Percentiles rank a stretch among this genome's conserved stretches.
Conservation (phyloP, 2,113 vertebrate genomes). For the Takifugu flavidus region DNA sequence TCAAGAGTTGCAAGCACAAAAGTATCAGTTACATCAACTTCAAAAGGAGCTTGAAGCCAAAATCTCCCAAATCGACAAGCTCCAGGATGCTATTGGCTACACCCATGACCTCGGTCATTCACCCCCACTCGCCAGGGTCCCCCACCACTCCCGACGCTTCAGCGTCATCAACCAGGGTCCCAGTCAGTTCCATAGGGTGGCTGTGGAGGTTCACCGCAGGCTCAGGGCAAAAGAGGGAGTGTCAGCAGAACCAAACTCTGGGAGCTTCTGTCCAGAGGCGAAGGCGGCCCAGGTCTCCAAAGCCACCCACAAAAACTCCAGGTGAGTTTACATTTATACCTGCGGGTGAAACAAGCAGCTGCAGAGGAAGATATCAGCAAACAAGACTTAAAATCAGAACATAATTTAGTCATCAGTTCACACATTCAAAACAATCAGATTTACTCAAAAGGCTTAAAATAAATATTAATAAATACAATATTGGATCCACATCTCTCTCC, state of each 20-base stretch:
- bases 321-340: constrained; percentile 56
- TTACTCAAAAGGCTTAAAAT: too few relatives aligned
- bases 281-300: constrained; percentile 48
- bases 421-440: too few relatives aligned
- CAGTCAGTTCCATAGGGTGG: constrained; percentile 71
- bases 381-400: too few relatives aligned
- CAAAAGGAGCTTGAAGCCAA: constrained; percentile 72
- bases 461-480: too few relatives aligned
- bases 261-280: constrained; percentile 63
- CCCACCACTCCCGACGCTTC: constrained; percentile 51
- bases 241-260: constrained; percentile 79
- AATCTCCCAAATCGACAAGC: constrained; percentile 75
- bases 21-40: constrained; percentile 63
- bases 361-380: too few relatives aligned
- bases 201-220: constrained; percentile 75
- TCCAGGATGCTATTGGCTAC: constrained; percentile 78
- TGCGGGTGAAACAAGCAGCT: too few relatives aligned
- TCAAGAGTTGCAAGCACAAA: constrained; percentile 58
- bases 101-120: constrained; percentile 49
- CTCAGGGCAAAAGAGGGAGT: constrained; percentile 79
- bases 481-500: too few relatives aligned
- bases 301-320: constrained; percentile 68
- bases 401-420: too few relatives aligned
- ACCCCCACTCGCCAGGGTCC: constrained; percentile 12
- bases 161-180: constrained; percentile 77